Conservation (phyloP, 2,797 vertebrate genomes). For the Eulemur mongoz region DNA sequence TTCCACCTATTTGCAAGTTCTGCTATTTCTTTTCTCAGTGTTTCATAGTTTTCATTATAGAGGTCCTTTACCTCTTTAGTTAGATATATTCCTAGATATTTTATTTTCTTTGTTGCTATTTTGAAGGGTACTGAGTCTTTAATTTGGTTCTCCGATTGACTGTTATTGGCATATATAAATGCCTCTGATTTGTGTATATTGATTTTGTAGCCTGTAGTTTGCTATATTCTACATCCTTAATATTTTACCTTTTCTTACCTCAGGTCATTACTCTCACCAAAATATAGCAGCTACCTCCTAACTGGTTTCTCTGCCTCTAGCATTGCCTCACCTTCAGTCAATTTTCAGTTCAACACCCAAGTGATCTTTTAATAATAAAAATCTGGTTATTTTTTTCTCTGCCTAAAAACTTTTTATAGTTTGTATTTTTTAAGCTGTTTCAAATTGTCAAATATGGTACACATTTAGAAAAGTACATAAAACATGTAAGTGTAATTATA, state of each 20-base stretch:
- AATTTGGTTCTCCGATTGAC: too few relatives aligned
- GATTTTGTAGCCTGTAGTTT: too few relatives aligned
- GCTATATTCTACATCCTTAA: not conserved
- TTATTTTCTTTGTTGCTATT: too few relatives aligned
- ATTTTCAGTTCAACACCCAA: not conserved
- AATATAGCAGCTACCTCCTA: not conserved
- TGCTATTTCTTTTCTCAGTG: too few relatives aligned
- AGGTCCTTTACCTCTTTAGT: too few relatives aligned
- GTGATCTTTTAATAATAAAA: constrained; percentile 1
- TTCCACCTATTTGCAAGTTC: too few relatives aligned
- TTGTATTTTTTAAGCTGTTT: not conserved
- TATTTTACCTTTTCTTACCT: not conserved
- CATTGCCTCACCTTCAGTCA: not conserved
- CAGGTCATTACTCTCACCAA: not conserved
- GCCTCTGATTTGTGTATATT: too few relatives aligned
- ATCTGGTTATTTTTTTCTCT: not conserved
- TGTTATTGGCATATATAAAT: too few relatives aligned
- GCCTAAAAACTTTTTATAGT: constrained; percentile 5
- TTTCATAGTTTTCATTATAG: too few relatives aligned
- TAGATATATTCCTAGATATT: too few relatives aligned
- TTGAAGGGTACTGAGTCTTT: too few relatives aligned
- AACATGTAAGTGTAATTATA: not conserved
- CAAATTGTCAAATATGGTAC: not conserved
- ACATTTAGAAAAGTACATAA: constrained; percentile 35
- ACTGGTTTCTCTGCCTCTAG: not conserved